Evolutionary conservation across 2,113 vertebrate genomes (phyloP).

Genomic region (Peromyscus californicus): DNA sequence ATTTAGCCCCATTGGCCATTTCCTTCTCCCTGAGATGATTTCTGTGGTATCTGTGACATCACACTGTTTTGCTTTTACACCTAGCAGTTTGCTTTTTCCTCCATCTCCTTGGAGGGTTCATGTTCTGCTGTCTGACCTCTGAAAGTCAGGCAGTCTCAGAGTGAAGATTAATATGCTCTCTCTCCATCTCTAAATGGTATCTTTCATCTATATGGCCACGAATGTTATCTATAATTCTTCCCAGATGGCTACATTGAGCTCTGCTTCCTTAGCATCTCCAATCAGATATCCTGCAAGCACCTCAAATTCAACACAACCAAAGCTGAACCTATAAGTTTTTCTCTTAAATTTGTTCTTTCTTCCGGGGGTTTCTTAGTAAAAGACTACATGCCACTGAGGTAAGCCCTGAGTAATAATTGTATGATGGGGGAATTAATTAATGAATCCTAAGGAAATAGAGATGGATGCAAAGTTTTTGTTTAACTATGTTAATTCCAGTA

Average conservation of each 20-base stretch:
- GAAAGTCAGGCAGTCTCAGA: slow-evolving; percentile 24
- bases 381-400: slow-evolving; percentile 1
- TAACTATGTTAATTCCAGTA: slow-evolving; percentile 11
- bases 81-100: slow-evolving; percentile 6
- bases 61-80: not conserved
- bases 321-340: not conserved
- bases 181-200: not conserved
- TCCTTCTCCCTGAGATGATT: slow-evolving; percentile 50
- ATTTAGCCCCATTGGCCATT: slow-evolving; percentile 53
- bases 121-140: slow-evolving; percentile 24
- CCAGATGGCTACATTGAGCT: slow-evolving; percentile 35
- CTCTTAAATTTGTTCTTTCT: slow-evolving; percentile 41
- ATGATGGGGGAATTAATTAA: slow-evolving; percentile 16
- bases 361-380: slow-evolving; percentile 36
- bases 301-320: slow-evolving; percentile 45
- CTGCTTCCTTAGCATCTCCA: slow-evolving; percentile 52
- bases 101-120: slow-evolving; percentile 36
- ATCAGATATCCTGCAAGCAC: not conserved
- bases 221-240: slow-evolving; percentile 31
- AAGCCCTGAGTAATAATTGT: not conserved
- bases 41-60: slow-evolving; percentile 2
- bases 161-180: not conserved
- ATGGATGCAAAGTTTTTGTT: not conserved
- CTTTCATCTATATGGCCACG: slow-evolving; percentile 40
- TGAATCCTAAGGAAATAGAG: slow-evolving; percentile 55